Evolutionary conservation across 2,888 invertebrate genomes (phyloP).

Genomic region (Habroteleia sp.): DNA sequence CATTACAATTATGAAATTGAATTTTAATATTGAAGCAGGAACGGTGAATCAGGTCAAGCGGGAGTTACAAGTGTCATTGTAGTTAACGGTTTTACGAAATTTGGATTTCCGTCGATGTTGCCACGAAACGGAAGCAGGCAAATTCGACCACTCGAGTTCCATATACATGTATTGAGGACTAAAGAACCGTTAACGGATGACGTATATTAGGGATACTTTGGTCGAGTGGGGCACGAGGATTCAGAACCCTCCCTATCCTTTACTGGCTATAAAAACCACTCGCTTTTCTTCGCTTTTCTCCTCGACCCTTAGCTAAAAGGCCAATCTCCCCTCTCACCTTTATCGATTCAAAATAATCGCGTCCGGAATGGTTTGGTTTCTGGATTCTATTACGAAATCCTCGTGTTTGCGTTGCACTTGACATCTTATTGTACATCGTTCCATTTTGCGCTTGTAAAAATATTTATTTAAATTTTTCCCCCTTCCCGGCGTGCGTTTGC

Average conservation of each 20-base stretch:
- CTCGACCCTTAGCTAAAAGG: constrained; percentile 76
- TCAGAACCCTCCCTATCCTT: constrained; percentile 78
- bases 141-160: constrained; percentile 58
- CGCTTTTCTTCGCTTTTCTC: constrained; percentile 78
- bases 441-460: too few relatives aligned
- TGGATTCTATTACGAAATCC: constrained; percentile 28
- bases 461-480: too few relatives aligned
- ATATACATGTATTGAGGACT: constrained; percentile 59
- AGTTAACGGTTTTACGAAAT: constrained; percentile 7
- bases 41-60: constrained; percentile 8
- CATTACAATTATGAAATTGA: too few relatives aligned
- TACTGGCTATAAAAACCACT: constrained; percentile 81
- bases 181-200: constrained; percentile 79
- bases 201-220: constrained; percentile 81
- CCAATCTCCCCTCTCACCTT: constrained; percentile 75
- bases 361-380: constrained; percentile 47
- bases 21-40: too few relatives aligned
- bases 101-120: constrained; percentile 34
- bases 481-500: too few relatives aligned
- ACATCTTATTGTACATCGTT: too few relatives aligned
- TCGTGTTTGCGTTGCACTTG: constrained; percentile 15
- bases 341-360: constrained; percentile 76
- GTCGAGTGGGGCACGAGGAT: constrained; percentile 79
- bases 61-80: constrained; percentile 6
- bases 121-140: constrained; percentile 26